Evolutionary conservation across 1,140 invertebrate species (phyloP), one percentile per base, ranked within the genome.

Genomic region (Oryctes rhinoceros): DNA sequence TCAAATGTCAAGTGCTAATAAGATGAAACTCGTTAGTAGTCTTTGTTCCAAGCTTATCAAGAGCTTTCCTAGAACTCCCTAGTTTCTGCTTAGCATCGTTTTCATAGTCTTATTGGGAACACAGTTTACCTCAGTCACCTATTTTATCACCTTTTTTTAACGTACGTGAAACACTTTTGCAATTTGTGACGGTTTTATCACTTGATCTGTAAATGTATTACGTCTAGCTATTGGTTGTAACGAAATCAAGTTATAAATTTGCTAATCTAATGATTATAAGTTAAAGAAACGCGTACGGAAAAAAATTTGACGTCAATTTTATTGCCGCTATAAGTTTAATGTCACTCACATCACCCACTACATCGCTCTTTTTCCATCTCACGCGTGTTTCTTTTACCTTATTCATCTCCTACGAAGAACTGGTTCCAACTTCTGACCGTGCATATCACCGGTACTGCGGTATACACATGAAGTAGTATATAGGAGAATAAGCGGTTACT

Each of bases 311-410:
- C 65, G 37, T 71, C 24, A 37, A 71, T 71, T 71, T 71, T 71
- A 71, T 24, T 30, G 35, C 24, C 65, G 11, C 65, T 71, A 71
- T 71, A 71, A 71, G 65, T 24, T 71, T 71, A 71, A 71, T 71
- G 65, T 71, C 65, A 71, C 65, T 71, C 65, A 71, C 65, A 71
- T 71, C 65, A 71, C 65, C 65, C 65, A 37, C 65, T 24, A 24
- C 65, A 35, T 20, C 24, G 9, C 20, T 71, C 20, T 71, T 30
- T 71, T 13, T 37, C 35, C 35, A 4, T 9, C 18, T 35, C 5
- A 15, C 18, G 15, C 53, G n/a, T 7, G 24, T 35, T 30, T 71
- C 20, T 10, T 71, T 35, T 71, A 71, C 15, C 15, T 2, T 18
- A 18, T 59, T 24, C 65, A 35, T 15, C 11, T 71, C 24, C 18